phyloP scores from a whole-genome alignment of 1,140 invertebrate genomes.

The Atopsyche davidsoni region DNA sequence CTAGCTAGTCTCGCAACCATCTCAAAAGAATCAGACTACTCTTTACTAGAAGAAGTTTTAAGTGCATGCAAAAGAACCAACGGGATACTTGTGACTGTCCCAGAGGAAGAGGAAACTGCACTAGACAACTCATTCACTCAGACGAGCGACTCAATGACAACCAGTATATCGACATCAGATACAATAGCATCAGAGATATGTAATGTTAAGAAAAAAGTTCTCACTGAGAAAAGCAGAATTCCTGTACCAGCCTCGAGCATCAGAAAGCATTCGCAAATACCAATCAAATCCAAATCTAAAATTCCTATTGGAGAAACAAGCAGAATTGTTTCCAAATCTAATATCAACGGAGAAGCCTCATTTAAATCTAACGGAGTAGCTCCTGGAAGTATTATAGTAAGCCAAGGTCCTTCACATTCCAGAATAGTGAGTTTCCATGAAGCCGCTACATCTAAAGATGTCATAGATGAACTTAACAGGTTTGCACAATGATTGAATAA shows the following conservation, averaged over 20 bases:
- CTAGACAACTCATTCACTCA: conserved; percentile 34
- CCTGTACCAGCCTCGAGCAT: conserved; percentile 31
- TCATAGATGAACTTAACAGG: conserved; percentile 68
- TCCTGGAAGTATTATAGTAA: conserved; percentile 31
- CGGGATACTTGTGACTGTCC: conserved; percentile 50
- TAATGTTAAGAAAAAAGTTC: conserved; percentile 44
- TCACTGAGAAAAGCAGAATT: conserved; percentile 42
- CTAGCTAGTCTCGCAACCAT: background rate
- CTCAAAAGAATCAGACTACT: conserved; percentile 36
- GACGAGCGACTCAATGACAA: conserved; percentile 59
- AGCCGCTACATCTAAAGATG: conserved; percentile 65
- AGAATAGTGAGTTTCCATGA: conserved; percentile 60
- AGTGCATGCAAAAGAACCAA: conserved; percentile 41
- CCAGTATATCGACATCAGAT: conserved; percentile 58
- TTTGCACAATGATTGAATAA: conserved; percentile 20
- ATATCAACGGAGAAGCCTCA: conserved; percentile 32
- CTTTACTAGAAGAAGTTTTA: conserved; percentile 43
- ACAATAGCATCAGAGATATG: conserved; percentile 56
- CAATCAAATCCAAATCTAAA: conserved; percentile 22
- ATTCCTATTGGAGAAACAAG: conserved; percentile 4
- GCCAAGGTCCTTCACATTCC: conserved; percentile 39
- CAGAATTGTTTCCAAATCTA: background rate
- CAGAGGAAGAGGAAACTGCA: conserved; percentile 57
- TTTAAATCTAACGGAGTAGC: conserved; percentile 33
- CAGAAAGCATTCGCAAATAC: conserved; percentile 23